Percentiles rank a stretch among this genome's conserved stretches.
phyloP scores from a whole-genome alignment of 2,888 invertebrate genomes.

The Scrobipalpa atriplicella region DNA sequence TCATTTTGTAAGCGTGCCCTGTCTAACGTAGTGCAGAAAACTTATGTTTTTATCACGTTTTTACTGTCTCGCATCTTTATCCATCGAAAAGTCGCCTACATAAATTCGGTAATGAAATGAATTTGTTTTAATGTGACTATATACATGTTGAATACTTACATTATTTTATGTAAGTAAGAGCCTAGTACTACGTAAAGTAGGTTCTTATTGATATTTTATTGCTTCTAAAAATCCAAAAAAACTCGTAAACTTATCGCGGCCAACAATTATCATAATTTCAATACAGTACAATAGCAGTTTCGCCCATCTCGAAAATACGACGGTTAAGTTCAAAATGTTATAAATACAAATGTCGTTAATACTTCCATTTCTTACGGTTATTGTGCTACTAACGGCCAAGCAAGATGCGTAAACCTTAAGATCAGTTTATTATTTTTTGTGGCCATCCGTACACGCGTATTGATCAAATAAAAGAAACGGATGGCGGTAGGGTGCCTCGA shows the following conservation, averaged over 20 bases:
- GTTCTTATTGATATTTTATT: background rate
- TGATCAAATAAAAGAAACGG: constrained; percentile 4
- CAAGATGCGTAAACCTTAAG: constrained; percentile 10
- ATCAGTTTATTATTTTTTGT: constrained; percentile 2
- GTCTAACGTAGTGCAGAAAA: no score
- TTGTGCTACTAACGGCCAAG: constrained; percentile 16
- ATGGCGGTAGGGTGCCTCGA: constrained; percentile 15
- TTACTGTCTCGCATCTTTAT: no score
- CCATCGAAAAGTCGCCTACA: no score
- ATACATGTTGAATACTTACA: no score
- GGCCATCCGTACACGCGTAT: background rate
- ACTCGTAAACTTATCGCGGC: background rate
- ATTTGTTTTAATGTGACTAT: no score
- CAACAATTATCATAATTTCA: background rate
- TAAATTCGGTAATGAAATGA: no score
- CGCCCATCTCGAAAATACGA: background rate
- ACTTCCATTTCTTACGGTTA: background rate
- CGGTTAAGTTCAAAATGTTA: background rate
- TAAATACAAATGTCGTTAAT: constrained; percentile 1
- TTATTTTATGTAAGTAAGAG: background rate
- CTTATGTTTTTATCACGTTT: no score
- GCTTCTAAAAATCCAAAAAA: background rate
- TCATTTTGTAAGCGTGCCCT: no score
- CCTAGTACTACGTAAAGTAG: background rate
- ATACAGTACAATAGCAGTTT: background rate